Conservation (phyloP, 2,888 invertebrate genomes). For the Criorhina ranunculi region DNA sequence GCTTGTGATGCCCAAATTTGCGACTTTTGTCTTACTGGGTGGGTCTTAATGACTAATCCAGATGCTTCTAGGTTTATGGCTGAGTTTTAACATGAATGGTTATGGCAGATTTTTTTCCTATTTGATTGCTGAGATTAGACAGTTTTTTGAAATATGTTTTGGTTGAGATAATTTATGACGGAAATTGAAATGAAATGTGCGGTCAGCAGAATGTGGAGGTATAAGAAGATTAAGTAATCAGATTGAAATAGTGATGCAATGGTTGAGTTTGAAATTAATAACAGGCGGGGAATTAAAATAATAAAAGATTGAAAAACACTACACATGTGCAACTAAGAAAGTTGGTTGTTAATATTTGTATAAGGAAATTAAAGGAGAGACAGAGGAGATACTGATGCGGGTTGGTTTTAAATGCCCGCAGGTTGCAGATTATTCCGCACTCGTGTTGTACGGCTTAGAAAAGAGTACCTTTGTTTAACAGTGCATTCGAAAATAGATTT, state of each 20-base stretch:
- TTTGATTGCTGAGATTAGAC: conserved; percentile 45
- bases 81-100: conserved; percentile 62
- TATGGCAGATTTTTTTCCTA: conserved; percentile 48
- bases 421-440: no score
- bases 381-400: no score
- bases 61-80: conserved; percentile 70
- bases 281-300: no score
- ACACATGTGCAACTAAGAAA: no score
- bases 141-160: conserved; percentile 72
- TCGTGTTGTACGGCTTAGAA: no score
- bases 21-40: conserved; percentile 50
- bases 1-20: conserved; percentile 53
- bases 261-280: no score
- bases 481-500: no score
- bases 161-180: conserved; percentile 56
- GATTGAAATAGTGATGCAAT: neutral
- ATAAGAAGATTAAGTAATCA: conserved; percentile 43
- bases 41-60: conserved; percentile 75
- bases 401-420: no score
- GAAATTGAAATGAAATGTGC: conserved; percentile 66
- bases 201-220: conserved; percentile 36
- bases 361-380: no score
- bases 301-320: no score
- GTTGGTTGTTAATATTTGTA: no score
- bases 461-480: no score